Conservation (phyloP, 1,140 invertebrate genomes). For the Nixonia krombeini region DNA sequence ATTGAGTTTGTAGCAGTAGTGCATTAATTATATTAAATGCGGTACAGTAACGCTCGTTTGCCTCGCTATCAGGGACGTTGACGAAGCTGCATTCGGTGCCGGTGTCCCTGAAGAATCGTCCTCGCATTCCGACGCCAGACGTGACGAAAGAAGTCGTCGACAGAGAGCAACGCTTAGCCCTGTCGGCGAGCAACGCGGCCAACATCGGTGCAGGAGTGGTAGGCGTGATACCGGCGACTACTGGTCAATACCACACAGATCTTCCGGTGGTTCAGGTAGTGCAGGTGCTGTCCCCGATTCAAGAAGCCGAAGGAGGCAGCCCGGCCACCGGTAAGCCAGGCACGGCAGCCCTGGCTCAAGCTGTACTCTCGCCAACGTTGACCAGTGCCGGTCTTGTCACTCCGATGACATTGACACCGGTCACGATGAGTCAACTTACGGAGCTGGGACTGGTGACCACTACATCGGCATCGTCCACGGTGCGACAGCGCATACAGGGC, state of each 20-base stretch:
- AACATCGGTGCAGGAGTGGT: slow-evolving; percentile 75
- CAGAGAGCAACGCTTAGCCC: slow-evolving; percentile 76
- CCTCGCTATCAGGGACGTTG: slow-evolving; percentile 69
- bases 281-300: slow-evolving; percentile 78
- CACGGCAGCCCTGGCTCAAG: slow-evolving; percentile 79
- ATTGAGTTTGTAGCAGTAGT: too few relatives aligned
- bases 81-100: slow-evolving; percentile 79
- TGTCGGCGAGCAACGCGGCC: slow-evolving; percentile 70
- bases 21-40: too few relatives aligned
- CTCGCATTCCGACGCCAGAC: slow-evolving; percentile 88
- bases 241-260: slow-evolving; percentile 74
- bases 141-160: slow-evolving; percentile 83
- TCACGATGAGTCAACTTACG: slow-evolving; percentile 66
- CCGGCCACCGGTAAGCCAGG: slow-evolving; percentile 78
- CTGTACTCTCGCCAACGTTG: slow-evolving; percentile 76
- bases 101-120: slow-evolving; percentile 80
- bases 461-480: slow-evolving; percentile 52
- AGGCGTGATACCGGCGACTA: slow-evolving; percentile 73
- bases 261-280: slow-evolving; percentile 83
- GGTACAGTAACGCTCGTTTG: too few relatives aligned
- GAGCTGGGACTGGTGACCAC: slow-evolving; percentile 64
- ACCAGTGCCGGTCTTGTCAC: slow-evolving; percentile 74
- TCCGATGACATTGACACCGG: slow-evolving; percentile 74
- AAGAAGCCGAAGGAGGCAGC: slow-evolving; percentile 77
- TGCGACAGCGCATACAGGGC: slow-evolving; percentile 24